A percentile compares a stretch with the other conserved stretches of the same genome.
phyloP scores from a whole-genome alignment of 2,113 vertebrate genomes.

The Felis catus region F.catus_Fca126_mat1.0 CM031419.1:35302501-35303000 shows the following conservation, averaged over 20 bases:
- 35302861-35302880: background rate
- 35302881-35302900: background rate
- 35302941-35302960: rapidly evolving
- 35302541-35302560: background rate
- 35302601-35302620: no score
- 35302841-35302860: background rate
- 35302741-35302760: no score
- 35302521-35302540: background rate
- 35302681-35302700: no score
- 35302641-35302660: no score
- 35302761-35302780: no score
- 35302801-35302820: background rate
- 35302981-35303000: background rate
- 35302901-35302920: background rate
- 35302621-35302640: no score
- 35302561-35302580: background rate
- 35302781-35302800: background rate
- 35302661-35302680: no score
- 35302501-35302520: background rate
- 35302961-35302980: background rate
- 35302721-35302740: no score
- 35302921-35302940: rapidly evolving
- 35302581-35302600: background rate
- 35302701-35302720: no score
- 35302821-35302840: background rate